These are phyloP conservation scores for Hemiprocne comata DNA, from an alignment of 2,113 vertebrate genomes.

Conservation along the genomic window DNA sequence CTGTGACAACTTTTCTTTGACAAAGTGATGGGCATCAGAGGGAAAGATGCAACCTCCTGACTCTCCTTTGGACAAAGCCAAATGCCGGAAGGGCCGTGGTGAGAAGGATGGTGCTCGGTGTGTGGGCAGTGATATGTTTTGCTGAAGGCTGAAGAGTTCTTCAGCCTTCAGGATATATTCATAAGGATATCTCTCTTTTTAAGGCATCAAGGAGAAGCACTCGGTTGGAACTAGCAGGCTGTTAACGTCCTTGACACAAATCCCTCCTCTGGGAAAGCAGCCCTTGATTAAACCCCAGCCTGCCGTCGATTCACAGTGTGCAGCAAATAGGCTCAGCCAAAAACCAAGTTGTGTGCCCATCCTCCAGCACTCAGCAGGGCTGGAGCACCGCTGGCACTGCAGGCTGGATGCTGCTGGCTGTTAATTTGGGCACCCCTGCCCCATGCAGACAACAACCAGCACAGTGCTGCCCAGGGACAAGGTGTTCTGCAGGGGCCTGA, in stretches of 20 bases:
- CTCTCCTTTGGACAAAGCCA: background rate
- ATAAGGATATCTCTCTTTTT: too few relatives aligned
- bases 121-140: background rate
- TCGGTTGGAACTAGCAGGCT: background rate
- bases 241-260: background rate
- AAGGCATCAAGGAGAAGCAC: too few relatives aligned
- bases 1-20: too few relatives aligned
- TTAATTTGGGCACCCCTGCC: fast-evolving
- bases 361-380: fast-evolving
- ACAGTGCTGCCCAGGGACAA: fast-evolving
- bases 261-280: background rate
- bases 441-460: fast-evolving
- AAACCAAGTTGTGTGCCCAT: fast-evolving
- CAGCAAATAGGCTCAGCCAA: background rate
- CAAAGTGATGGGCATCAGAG: background rate
- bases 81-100: background rate
- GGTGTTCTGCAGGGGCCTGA: background rate
- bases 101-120: background rate
- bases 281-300: background rate
- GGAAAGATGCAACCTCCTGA: background rate
- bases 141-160: background rate
- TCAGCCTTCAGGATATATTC: too few relatives aligned
- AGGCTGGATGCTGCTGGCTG: background rate
- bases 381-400: fast-evolving
- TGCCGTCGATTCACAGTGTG: fast-evolving